Base-by-base conservation (phyloP, 2,113 vertebrate genomes). In the Hippopotamus amphibius region DNA sequence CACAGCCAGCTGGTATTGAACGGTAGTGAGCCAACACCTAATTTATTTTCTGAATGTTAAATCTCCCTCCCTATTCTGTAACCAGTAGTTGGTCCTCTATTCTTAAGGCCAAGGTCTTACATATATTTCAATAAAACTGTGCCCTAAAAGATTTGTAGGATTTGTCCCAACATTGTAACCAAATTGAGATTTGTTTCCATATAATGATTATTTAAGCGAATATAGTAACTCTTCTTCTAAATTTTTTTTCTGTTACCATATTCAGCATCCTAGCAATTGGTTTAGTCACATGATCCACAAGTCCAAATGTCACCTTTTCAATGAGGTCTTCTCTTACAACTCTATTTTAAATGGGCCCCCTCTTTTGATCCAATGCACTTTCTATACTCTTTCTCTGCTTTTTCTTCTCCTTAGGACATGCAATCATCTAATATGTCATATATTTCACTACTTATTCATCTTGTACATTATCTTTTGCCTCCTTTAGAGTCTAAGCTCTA, bases 121-220 rank as follows among this genome's bases (percentile, higher is more conserved):
- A 77, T 59, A 46, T 59, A 65, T 94, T 87, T 94, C 11, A 80
- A 28, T 69, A 72, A 92, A 87, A 93, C 55, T 59, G 16, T 37
- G 83, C 80, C 69, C 53, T 89, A 61, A 83, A 82, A 55, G 7
- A 80, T 59, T 82, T 66, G 19, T 80, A 83, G 61, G 43, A 63
- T 89, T 61, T 65, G 57, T 66, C 41, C 77, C 43, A 82, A 43
- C 50, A 79, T 72, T 46, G 37, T 93, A 96, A 83, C 28, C 28
- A 90, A 76, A 74, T 53, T 87, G 24, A 89, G 17, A 69, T 80
- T 57, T 77, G 41, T 92, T 96, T 95, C 79, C n/a, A n/a, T 92
- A 50, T 53, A 68, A 59, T n/a, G 37, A 28, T 46, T 65, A 5
- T 86, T 26, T 96, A 33, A 37, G 91, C 12, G 28, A 90, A 43